These are phyloP conservation scores for Onychorhynchus coronatus DNA, from an alignment of 2,113 vertebrate species.

Conservation along the genomic window DNA sequence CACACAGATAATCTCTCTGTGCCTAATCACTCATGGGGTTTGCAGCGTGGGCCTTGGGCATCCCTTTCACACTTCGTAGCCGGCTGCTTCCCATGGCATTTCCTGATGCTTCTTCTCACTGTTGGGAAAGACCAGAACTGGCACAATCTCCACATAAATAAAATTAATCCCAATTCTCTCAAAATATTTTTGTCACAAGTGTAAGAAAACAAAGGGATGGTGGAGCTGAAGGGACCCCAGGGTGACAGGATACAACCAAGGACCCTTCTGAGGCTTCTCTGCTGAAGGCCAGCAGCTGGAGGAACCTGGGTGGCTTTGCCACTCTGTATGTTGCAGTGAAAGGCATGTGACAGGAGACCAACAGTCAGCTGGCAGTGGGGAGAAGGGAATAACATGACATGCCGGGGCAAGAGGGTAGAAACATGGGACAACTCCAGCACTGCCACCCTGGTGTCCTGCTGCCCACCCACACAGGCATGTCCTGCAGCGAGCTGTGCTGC, in stretches of 20 bases:
- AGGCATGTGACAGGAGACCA: neutral
- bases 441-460: neutral
- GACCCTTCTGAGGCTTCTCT: neutral
- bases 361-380: neutral
- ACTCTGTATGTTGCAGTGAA: neutral
- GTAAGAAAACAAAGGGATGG: neutral
- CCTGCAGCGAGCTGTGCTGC: neutral
- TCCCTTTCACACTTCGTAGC: neutral
- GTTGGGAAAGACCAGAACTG: neutral
- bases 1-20: neutral
- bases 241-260: fast-evolving
- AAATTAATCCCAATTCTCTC: neutral
- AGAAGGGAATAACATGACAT: neutral
- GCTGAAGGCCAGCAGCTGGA: fast-evolving
- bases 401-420: neutral
- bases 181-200: neutral
- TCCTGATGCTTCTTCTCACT: neutral
- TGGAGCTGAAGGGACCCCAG: neutral
- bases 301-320: neutral
- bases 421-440: fast-evolving
- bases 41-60: neutral
- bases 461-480: neutral
- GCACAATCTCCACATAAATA: neutral
- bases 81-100: neutral
- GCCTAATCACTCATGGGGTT: neutral